Base-by-base conservation (phyloP, 2,113 vertebrate genomes). In the Malurus cyaneus region DNA sequence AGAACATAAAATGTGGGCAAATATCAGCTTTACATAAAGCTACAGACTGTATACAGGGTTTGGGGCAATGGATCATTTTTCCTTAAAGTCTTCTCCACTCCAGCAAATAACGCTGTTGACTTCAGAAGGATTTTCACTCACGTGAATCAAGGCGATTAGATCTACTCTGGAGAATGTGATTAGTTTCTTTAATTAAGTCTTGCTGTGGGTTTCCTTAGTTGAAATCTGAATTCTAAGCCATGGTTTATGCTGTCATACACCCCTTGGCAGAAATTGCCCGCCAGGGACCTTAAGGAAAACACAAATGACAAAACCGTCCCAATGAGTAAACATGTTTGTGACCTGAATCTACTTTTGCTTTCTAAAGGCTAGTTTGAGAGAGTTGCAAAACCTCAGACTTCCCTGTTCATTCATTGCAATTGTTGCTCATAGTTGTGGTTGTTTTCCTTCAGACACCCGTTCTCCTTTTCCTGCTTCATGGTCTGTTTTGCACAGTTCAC, bases 261-360 rank as follows among this genome's bases (percentile, higher is more conserved):
- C 24, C 32, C 21, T 62, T 54, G 72, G 54, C 60, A 83, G 71
- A 80, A 76, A 76, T 34, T 57, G 50, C 23, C 79, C 46, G 50
- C 46, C 41, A 77, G n/a, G 41, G 20, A 70, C 92, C 80, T 78
- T 56, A 70, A 83, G 88, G 65, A 96, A 95, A 94, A 94, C 32
- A 71, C 39, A 36, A 69, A 62, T 83, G 86, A 84, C 56, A 62
- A 90, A 88, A 88, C 32, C 20, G 65, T 60, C 67, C 42, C 60
- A 80, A 36, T 0, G 3, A 92, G 86, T 95, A 96, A 96, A 96
- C 92, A 96, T 93, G 94, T 96, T 96, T 93, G 88, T 88, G 82
- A 96, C 76, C 67, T 69, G 88, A 80, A 92, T 66, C 91, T 66
- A 66, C 91, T 93, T 92, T 73, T 96, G 72, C 88, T 88, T 95